Evolutionary conservation across 2,888 invertebrate species (phyloP).

Genomic region (Steinernema carpocapsae): DNA sequence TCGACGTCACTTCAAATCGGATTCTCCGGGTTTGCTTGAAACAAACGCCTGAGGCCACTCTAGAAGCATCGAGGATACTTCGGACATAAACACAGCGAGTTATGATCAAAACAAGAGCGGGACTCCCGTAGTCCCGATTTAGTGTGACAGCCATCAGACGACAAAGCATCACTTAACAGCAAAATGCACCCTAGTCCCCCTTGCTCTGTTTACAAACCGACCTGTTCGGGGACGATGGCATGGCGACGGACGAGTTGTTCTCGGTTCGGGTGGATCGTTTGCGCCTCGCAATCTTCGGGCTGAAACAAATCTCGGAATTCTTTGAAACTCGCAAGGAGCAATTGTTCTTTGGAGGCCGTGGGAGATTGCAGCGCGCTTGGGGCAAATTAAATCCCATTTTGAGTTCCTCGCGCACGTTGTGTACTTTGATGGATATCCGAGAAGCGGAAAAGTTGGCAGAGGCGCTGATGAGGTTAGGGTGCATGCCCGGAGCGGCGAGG

Average conservation of each 20-base stretch:
- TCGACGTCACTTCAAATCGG: too few species aligned
- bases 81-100: too few species aligned
- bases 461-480: neutral
- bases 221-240: constrained; percentile 60
- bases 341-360: constrained; percentile 30
- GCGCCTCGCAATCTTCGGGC: constrained; percentile 55
- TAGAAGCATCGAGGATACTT: too few species aligned
- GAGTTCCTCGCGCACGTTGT: neutral
- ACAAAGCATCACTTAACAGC: too few species aligned
- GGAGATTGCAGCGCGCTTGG: neutral
- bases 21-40: too few species aligned
- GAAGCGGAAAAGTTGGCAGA: neutral
- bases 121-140: too few species aligned
- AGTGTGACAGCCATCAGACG: too few species aligned
- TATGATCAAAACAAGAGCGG: too few species aligned
- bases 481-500: too few species aligned
- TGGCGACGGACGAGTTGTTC: constrained; percentile 65
- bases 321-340: neutral
- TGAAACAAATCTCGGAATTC: constrained; percentile 33
- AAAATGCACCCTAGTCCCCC: too few species aligned
- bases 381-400: constrained; percentile 8
- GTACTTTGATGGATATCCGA: constrained; percentile 17
- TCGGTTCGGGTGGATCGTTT: constrained; percentile 64
- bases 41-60: too few species aligned
- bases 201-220: neutral